Conservation (phyloP, 2,888 invertebrate genomes). For the Oscheius myriophilus region DNA sequence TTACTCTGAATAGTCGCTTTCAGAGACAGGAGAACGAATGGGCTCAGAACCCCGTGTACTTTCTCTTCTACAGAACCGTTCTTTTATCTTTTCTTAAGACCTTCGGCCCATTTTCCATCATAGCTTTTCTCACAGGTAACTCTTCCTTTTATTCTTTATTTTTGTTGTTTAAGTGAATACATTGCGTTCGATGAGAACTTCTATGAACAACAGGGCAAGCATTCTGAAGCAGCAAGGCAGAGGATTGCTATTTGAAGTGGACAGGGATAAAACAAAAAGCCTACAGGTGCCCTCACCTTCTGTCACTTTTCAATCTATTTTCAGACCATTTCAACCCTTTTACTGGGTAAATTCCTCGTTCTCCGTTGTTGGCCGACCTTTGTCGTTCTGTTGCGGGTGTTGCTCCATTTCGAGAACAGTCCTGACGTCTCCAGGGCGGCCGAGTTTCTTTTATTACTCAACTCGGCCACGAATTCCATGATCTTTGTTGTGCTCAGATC, state of each 20-base stretch:
- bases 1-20: neutral
- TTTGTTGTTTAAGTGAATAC: conserved; percentile 34
- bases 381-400: conserved; percentile 40
- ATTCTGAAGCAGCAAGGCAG: conserved; percentile 60
- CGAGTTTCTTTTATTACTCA: conserved; percentile 53
- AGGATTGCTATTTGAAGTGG: conserved; percentile 55
- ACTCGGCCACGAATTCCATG: conserved; percentile 60
- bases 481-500: conserved; percentile 61
- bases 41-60: conserved; percentile 33
- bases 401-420: neutral
- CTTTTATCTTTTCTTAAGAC: conserved; percentile 56
- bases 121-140: conserved; percentile 52
- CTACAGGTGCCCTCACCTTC: conserved; percentile 42
- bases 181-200: conserved; percentile 49
- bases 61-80: conserved; percentile 47
- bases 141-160: no score
- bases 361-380: conserved; percentile 59
- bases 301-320: conserved; percentile 7
- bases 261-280: conserved; percentile 59
- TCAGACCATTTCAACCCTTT: conserved; percentile 56
- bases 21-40: conserved; percentile 23
- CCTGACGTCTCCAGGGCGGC: conserved; percentile 17
- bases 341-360: conserved; percentile 58
- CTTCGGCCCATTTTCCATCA: conserved; percentile 57
- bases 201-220: conserved; percentile 58